Evolutionary conservation across 2,797 vertebrate genomes (phyloP), one percentile per base, ranked within the genome.

Genomic region (Neoniphon sammara): DNA sequence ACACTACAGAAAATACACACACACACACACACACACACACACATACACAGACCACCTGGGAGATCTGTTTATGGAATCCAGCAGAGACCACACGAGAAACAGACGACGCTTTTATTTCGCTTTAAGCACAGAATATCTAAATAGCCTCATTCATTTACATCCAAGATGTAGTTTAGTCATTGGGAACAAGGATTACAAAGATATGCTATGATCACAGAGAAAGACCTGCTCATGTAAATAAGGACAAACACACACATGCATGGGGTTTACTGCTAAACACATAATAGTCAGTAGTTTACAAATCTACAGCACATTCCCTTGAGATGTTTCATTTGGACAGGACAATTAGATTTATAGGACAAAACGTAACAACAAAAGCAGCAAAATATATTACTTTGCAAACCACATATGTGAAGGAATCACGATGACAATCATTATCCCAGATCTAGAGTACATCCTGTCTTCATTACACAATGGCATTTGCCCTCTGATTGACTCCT

Each of bases 51-150:
- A 96, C 96, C 96, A 96, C 96, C 95, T 93, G 94, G 92, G 92
- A 94, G 91, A 89, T 92, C 39, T 94, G 95, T 97, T 96, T 97
- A 96, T 88, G 88, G 83, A 92, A 94, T 88, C 82, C 58, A 23
- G 70, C 69, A 72, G 82, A 80, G 82, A 81, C 86, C 75, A 73
- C 82, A 89, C 55, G 69, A 87, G 80, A 88, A 88, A 78, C 88
- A 89, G 86, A 84, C 70, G 8, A 60, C 4, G 56, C 72, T 82
- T 85, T 87, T 74, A 88, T 88, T 88, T 83, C 55, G 27, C 74
- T 83, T 88, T 77, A 80, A 83, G 79, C 81, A 70, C 73, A 69
- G 81, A 80, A 73, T 12, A 76, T 86, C 65, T 66, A 70, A 82
- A 80, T 69, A 71, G 21, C 17, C 72, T 82, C 34, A 71, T 75